Base-by-base conservation (phyloP, 2,797 vertebrate genomes). In the Ibycter americanus region DNA sequence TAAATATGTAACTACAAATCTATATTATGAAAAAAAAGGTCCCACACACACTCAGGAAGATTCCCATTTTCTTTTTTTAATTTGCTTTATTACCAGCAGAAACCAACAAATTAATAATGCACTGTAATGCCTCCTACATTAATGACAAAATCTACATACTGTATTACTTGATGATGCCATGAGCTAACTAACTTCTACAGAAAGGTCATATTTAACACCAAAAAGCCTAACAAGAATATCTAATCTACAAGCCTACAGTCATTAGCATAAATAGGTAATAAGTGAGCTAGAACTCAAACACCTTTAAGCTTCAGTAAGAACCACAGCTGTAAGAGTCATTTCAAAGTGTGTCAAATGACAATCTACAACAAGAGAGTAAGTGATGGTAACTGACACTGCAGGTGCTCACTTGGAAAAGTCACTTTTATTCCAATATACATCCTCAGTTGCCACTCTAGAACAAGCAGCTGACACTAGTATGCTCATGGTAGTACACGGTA, bases 401-500 rank as follows among this genome's bases (percentile, higher is more conserved):
- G 31, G 7, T 18, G 25, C 38, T 77, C 25, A n/a, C 36, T 77
- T 2, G 5, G 44, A 68, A 31, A 66, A 86, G 12, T 51, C 8
- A 8, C 2, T 88, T 47, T 38, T 70, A 65, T 58, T 67, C 36
- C 31, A 83, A 34, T 47, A 47, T 0, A 25, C 5, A 72, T 16
- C 20, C 49, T 52, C 67, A 47, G 27, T 34, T 15, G 4, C 54
- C 40, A 56, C 42, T 5, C 47, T 15, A 49, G 74, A 65, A 52
- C 49, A 71, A 82, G 46, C 32, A 78, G 21, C 32, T 2, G 12
- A 27, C 12, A 16, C 54, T 10, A 36, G 27, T 20, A 27, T 42
- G 40, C 15, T 42, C 40, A 42, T 15, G 6, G 40, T 42, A 42
- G 40, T 42, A 47, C 22, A 12, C 0, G 1, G 40, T 17, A 6